phyloP scores from a whole-genome alignment of 2,888 invertebrate genomes.

The Ormia ochracea region DNA sequence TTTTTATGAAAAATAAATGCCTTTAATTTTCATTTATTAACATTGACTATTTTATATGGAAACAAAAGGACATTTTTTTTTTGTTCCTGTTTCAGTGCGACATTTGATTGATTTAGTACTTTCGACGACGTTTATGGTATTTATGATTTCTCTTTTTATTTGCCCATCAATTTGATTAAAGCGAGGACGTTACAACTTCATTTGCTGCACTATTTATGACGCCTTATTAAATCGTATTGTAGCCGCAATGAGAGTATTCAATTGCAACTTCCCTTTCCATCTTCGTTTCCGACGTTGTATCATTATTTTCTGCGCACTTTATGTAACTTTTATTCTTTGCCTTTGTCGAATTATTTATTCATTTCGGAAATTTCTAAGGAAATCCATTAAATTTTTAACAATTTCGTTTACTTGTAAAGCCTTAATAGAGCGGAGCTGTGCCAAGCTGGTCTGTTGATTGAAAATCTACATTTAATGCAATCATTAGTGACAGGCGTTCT shows the following conservation, averaged over 20 bases:
- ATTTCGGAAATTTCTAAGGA: slow-evolving; percentile 13
- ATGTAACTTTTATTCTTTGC: neutral
- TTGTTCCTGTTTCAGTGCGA: neutral
- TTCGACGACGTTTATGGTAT: slow-evolving; percentile 19
- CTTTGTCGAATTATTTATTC: neutral
- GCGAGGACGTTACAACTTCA: slow-evolving; percentile 21
- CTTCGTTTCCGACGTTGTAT: neutral
- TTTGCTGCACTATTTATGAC: slow-evolving; percentile 13
- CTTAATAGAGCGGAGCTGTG: slow-evolving; percentile 46
- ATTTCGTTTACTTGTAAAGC: slow-evolving; percentile 6
- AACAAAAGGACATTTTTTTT: neutral
- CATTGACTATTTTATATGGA: slow-evolving; percentile 5
- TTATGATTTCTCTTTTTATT: slow-evolving; percentile 29
- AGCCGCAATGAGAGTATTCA: neutral
- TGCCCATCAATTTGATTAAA: slow-evolving; percentile 16
- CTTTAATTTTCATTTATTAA: slow-evolving; percentile 42
- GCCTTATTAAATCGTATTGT: neutral
- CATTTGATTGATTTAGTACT: slow-evolving; percentile 58
- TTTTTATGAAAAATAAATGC: slow-evolving; percentile 36
- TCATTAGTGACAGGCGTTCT: slow-evolving; percentile 1
- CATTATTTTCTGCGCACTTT: neutral
- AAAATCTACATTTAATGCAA: neutral
- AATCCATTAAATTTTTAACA: slow-evolving; percentile 2
- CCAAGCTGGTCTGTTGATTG: too few relatives aligned
- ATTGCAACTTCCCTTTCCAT: neutral